Evolutionary conservation across 1,140 invertebrate species (phyloP).

Genomic region (Mactra quadrangularis): DNA sequence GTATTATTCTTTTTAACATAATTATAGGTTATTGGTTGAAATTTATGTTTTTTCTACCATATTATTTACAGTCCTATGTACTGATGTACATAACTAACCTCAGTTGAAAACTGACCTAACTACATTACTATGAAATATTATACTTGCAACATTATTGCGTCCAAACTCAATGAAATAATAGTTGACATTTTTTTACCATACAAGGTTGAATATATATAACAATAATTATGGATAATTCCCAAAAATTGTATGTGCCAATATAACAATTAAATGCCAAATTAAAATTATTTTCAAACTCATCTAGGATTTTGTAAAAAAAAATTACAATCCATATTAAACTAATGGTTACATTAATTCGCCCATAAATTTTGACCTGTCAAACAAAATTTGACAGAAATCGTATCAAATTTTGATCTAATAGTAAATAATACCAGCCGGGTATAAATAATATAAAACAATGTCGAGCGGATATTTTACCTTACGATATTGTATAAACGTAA

Average conservation of each 20-base stretch:
- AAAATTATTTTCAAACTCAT: conserved; percentile 6
- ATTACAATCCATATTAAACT: conserved; percentile 15
- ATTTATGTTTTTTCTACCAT: too few relatives aligned
- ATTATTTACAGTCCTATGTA: too few relatives aligned
- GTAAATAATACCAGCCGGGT: conserved; percentile 35
- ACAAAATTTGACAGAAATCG: conserved; percentile 43
- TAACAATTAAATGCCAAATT: conserved; percentile 27
- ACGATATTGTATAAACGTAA: conserved; percentile 49
- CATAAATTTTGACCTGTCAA: conserved; percentile 55
- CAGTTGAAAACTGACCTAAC: too few relatives aligned
- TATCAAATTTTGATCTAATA: conserved; percentile 51
- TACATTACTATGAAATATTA: too few relatives aligned
- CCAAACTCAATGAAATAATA: too few relatives aligned
- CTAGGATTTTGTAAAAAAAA: conserved; percentile 9
- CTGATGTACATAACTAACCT: too few relatives aligned
- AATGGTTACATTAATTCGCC: conserved; percentile 41
- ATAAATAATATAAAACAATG: conserved; percentile 56
- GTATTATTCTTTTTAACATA: too few relatives aligned
- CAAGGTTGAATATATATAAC: neutral
- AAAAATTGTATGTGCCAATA: conserved; percentile 13
- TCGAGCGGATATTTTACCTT: conserved; percentile 29
- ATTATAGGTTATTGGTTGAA: too few relatives aligned
- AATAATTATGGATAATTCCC: conserved; percentile 23
- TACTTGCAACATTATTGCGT: too few relatives aligned
- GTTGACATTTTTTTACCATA: conserved; percentile 8